Base-by-base conservation (phyloP, 2,888 invertebrate species). In the Pemphredon lugubris region DNA sequence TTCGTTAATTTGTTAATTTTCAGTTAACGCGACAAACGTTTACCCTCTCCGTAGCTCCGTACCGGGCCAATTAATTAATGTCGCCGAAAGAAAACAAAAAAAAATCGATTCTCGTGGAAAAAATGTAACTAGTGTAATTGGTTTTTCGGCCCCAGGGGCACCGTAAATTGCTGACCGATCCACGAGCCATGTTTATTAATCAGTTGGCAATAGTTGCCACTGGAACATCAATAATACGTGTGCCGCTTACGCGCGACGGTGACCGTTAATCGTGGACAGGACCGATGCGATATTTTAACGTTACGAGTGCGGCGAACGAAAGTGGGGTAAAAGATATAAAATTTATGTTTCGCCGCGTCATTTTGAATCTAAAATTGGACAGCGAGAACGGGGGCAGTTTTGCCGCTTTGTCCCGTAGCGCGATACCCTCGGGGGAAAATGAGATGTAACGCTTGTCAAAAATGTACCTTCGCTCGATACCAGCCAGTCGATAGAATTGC, bases 321-420 rank as follows among this genome's bases (percentile, higher is more conserved):
- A 50, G 5, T 40, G 47, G 32, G 34, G 48, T 37, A 67, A 51
- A 63, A 53, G 65, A 55, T 59, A 54, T 14, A 39, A 63, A 70
- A 73, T 78, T 57, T 59, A 66, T 57, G 66, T 68, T 13, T 14
- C 11, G 1, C 23, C 6, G 67, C 47, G 61, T 50, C 58, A 48
- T 67, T 67, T 55, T 37, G 21, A 63, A 68, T 50, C 61, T 58
- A 53, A 61, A 77, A 75, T 66, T 64, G 70, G 60, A 48, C 57
- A 26, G 7, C 30, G 39, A 7, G 40, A 16, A 11, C 50, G 5
- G 11, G 13, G 14, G 37, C 39, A 51, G 14, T 57, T 13, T n/a
- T 11, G 34, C 30, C 14, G 16, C 30, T 40, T 47, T 34, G 18
- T 21, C 4, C 30, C 30, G 23, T n/a, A 13, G 34, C 37, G n/a